A percentile compares a stretch with the other conserved stretches of the same genome.
Evolutionary conservation across 2,888 invertebrate species (phyloP).

Genomic region (Seira sanloemensis): DNA sequence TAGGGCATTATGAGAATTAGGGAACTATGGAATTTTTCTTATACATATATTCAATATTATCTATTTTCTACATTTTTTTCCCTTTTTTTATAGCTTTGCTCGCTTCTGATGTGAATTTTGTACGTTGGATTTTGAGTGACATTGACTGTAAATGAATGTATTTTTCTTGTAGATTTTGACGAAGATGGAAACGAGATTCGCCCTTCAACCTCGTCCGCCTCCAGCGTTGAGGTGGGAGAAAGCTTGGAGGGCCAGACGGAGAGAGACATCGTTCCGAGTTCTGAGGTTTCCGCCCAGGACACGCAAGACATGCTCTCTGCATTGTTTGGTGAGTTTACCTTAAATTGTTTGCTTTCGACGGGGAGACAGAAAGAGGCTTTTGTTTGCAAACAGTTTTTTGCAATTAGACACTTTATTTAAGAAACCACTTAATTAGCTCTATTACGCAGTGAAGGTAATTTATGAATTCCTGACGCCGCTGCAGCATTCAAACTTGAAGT

Average conservation of each 20-base stretch:
- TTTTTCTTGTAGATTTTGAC: slow-evolving; percentile 11
- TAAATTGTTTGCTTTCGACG: not conserved
- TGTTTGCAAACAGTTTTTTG: not conserved
- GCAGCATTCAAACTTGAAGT: not conserved
- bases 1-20: not conserved
- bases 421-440: not conserved
- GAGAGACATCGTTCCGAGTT: not conserved
- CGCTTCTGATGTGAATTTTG: not conserved
- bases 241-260: not conserved
- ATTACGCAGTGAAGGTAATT: not conserved
- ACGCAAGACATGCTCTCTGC: slow-evolving; percentile 42
- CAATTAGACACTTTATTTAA: not conserved
- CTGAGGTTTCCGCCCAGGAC: not conserved
- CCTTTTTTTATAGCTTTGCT: not conserved
- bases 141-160: not conserved
- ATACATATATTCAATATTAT: no score
- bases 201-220: slow-evolving; percentile 8
- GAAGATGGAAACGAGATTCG: not conserved
- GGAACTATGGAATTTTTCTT: not conserved
- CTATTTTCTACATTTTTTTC: not conserved
- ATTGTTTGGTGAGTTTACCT: slow-evolving; percentile 46
- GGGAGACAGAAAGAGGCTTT: no score
- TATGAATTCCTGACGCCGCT: not conserved
- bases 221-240: not conserved
- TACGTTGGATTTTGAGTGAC: not conserved